Base-by-base conservation (phyloP, 2,797 vertebrate genomes). In the Syngnathus acus region DNA sequence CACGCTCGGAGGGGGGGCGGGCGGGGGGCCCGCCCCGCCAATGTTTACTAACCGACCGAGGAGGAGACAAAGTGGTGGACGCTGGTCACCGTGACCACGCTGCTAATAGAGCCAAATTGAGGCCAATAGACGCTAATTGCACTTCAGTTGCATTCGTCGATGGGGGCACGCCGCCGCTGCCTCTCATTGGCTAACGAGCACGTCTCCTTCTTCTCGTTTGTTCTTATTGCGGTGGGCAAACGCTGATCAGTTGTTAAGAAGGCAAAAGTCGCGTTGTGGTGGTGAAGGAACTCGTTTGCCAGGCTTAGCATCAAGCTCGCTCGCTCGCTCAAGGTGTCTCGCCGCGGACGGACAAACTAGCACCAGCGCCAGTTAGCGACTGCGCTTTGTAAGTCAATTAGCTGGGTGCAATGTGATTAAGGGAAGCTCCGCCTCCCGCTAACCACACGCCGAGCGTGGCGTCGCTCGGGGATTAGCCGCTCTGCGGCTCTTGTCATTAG, bases 301-400 rank as follows among this genome's bases (percentile, higher is more conserved):
- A 23, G 19, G 5, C 6, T 26, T 62, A 62, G 60, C 60, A 45
- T 45, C 8, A 4, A 1, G 16, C 19, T 37, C 37, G 54, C 11
- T 2, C 59, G 7, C 19, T 14, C 9, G 37, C 58, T 60, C 38
- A 60, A 60, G 58, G 58, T 61, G 21, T 6, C 5, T 6, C 5
- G 54, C 26, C 54, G 8, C 50, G 21, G n/a, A 13, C 4, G 42
- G 40, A 43, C 13, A 23, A 62, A 62, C 13, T 45, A 6, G 59
- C 39, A 5, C 14, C 14, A 38, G 55, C 26, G 55, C 1, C 59
- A 5, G 38, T 60, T 60, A 60, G 37, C 58, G 10, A n/a, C 4
- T 17, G 23, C 37, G 16, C 60, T 23, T 43, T 45, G 42, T 62
- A 62, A 62, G 39, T 62, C 40, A 62, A 62, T 62, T 62, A 62